Evolutionary conservation across 2,113 vertebrate genomes (phyloP), one percentile per base, ranked within the genome.

Genomic region (Motacilla alba): DNA sequence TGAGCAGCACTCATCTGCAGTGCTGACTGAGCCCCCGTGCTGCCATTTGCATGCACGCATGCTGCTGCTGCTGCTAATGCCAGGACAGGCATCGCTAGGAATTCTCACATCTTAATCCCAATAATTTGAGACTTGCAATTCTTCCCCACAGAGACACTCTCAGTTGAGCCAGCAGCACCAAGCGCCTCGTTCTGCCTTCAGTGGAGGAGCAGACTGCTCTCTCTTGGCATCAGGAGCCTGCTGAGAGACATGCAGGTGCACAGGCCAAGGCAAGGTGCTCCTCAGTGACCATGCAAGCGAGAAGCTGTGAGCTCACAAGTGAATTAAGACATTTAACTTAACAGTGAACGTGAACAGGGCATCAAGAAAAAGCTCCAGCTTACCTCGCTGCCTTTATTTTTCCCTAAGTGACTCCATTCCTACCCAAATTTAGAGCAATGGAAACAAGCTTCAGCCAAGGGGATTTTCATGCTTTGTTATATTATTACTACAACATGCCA

Each of bases 401-500:
- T 87, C 66, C 66, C 70, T 89, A 94, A 91, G 74, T 53, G 58
- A 76, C 50, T 95, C 83, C 90, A 90, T 37, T 87, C 74, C 92
- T 90, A 96, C 62, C 87, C 94, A 85, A 56, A 94, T 89, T 94
- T 24, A 91, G 81, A 95, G 27, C 87, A 50, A 75, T 9, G 66
- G 56, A 91, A 96, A 95, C 33, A 87, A 82, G 66, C 59, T 91
- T 90, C 82, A 91, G 82, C 67, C 78, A 56, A 49, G 22, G 2
- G 53, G 10, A 87, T 35, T 63, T 56, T 82, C 47, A 35, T 15
- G 23, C n/a, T 35, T 26, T 35, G 31, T 77, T 69, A 2, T 9
- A 11, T 62, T 66, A 33, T 35, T 59, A 27, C 17, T 69, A 31
- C 31, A 44, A 10, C 1, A 15, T 4, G n/a, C 37, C 59, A 66